Percentiles rank a stretch among this genome's conserved stretches.
These are phyloP conservation scores for Isaurus tuberculatus DNA, from an alignment of 92 coral and sea anemone genomes.

Conservation along the genomic window DNA sequence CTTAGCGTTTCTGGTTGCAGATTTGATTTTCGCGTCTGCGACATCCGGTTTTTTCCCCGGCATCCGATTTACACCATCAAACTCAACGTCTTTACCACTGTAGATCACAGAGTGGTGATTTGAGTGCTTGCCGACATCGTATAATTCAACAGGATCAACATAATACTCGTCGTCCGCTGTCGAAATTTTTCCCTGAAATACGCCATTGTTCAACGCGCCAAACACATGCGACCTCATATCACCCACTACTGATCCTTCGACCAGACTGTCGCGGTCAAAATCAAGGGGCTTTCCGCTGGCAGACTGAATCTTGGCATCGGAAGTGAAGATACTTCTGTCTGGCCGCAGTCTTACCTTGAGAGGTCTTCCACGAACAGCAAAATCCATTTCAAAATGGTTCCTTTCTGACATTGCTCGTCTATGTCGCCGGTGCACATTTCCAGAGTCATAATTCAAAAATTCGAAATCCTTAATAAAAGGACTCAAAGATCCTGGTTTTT, in stretches of 20 bases:
- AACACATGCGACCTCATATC: conserved; percentile 81
- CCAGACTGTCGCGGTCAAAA: conserved; percentile 75
- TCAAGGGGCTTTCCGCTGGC: conserved; percentile 79
- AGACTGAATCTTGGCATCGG: conserved; percentile 75
- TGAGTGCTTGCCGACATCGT: conserved; percentile 64
- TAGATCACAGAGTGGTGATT: conserved; percentile 94
- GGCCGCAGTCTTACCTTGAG: conserved; percentile 72
- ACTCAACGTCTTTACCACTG: conserved; percentile 78
- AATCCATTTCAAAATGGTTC: conserved; percentile 67
- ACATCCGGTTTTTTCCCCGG: conserved; percentile 36
- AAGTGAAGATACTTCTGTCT: conserved; percentile 76
- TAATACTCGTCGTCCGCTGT: conserved; percentile 75
- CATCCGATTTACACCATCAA: conserved; percentile 55
- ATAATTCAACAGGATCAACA: conserved; percentile 88
- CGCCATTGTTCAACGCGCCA: conserved; percentile 87
- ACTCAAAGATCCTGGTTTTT: conserved; percentile 53
- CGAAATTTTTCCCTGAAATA: conserved; percentile 88
- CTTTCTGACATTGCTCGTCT: conserved; percentile 69
- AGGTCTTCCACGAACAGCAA: conserved; percentile 78
- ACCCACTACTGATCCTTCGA: conserved; percentile 84
- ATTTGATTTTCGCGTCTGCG: conserved; percentile 35
- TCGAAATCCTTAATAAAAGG: conserved; percentile 81
- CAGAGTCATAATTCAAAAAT: conserved; percentile 71
- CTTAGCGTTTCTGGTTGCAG: neutral
- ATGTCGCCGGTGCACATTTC: conserved; percentile 64